Evolutionary conservation across 2,113 vertebrate genomes (phyloP).

Genomic region (Passer montanus): DNA sequence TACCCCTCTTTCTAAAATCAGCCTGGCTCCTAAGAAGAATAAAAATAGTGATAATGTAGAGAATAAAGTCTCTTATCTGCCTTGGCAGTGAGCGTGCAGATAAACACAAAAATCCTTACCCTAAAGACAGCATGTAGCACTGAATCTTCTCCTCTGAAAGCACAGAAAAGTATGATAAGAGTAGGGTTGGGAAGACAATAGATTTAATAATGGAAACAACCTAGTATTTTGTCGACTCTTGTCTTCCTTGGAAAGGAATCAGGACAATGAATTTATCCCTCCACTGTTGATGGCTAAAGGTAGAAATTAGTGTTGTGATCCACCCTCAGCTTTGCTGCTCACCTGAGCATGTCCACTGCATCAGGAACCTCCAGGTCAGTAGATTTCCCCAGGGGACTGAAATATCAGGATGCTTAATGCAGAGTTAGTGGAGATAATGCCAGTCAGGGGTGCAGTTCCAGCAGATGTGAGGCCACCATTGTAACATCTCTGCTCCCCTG

Average conservation of each 20-base stretch:
- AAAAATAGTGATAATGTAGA: constrained; percentile 21
- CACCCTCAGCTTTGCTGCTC: neutral
- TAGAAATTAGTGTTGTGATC: neutral
- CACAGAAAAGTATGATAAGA: neutral
- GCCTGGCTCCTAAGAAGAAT: neutral
- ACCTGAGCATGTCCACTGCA: neutral
- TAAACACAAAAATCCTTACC: constrained; percentile 20
- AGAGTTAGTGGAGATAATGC: neutral
- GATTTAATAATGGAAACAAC: neutral
- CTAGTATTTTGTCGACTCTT: neutral
- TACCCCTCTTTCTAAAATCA: constrained; percentile 19
- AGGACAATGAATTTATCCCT: neutral
- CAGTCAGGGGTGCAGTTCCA: neutral
- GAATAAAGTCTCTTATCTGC: constrained; percentile 35
- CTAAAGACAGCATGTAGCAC: neutral
- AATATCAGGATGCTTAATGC: neutral
- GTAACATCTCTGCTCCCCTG: neutral
- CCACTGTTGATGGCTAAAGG: neutral
- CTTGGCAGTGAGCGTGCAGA: neutral
- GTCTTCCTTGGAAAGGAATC: neutral
- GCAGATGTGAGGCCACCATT: neutral
- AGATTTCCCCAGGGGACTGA: neutral
- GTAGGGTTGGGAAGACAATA: neutral
- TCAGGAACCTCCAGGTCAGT: neutral
- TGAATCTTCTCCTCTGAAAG: neutral